phyloP scores from a whole-genome alignment of 2,113 vertebrate species.

The Sialia sialis region DNA sequence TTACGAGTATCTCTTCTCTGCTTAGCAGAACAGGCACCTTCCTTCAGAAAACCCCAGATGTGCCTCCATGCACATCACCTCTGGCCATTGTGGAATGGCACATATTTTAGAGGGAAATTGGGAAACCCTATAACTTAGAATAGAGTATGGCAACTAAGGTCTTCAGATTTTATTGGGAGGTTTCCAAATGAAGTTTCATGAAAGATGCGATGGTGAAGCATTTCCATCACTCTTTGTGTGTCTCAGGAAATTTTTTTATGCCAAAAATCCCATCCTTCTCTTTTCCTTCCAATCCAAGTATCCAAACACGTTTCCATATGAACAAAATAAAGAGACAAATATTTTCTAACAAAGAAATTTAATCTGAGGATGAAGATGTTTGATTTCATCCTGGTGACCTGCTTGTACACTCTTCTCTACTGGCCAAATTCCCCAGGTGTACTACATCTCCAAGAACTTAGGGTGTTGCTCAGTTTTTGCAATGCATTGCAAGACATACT shows the following conservation, averaged over 20 bases:
- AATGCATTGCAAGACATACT: rapidly evolving
- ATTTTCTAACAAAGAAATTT: neutral
- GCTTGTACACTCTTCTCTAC: too few species aligned
- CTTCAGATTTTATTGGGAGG: neutral
- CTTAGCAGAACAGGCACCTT: neutral
- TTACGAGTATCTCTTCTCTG: neutral
- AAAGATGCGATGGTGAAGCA: neutral
- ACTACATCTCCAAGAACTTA: neutral
- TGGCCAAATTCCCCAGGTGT: neutral
- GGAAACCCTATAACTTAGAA: neutral
- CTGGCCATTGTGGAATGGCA: neutral
- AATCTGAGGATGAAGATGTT: neutral
- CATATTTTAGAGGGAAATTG: neutral
- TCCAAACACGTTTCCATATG: neutral
- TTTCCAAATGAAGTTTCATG: neutral
- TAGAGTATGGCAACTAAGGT: neutral
- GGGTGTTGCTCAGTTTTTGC: neutral
- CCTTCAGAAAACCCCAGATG: neutral
- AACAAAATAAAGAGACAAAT: neutral
- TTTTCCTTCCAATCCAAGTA: neutral
- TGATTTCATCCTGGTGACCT: neutral
- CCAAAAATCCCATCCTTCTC: neutral
- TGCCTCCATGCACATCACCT: neutral
- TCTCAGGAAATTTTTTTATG: neutral
- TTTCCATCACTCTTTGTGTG: neutral